These are phyloP conservation scores for Dione juno DNA, from an alignment of 2,888 invertebrate species.

Conservation along the genomic window DNA sequence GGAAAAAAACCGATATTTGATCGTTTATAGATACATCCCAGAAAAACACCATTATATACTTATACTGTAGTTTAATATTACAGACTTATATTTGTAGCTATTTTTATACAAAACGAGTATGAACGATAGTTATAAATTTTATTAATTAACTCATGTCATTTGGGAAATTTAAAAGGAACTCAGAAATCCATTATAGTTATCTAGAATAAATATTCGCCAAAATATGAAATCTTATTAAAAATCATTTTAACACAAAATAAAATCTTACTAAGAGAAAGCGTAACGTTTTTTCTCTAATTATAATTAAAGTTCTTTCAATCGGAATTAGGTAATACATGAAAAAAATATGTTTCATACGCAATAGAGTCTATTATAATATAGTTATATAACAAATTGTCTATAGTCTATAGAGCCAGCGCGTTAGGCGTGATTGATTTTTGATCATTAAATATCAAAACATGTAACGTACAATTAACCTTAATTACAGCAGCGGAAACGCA, in stretches of 20 bases:
- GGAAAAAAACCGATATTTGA: too few species aligned
- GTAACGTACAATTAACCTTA: slow-evolving; percentile 40
- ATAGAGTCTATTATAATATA: slow-evolving; percentile 16
- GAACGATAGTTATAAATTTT: too few species aligned
- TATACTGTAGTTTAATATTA: too few species aligned
- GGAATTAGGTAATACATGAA: slow-evolving; percentile 10
- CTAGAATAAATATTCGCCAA: too few species aligned
- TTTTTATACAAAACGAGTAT: too few species aligned
- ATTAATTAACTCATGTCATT: too few species aligned
- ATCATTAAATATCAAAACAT: slow-evolving; percentile 34
- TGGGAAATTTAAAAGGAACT: too few species aligned
- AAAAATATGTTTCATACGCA: too few species aligned
- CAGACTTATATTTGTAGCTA: too few species aligned
- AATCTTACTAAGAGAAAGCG: background rate
- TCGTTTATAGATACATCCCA: too few species aligned
- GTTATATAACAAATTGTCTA: slow-evolving; percentile 22
- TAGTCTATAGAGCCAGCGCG: slow-evolving; percentile 7
- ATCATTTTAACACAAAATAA: background rate
- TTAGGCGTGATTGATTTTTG: slow-evolving; percentile 31
- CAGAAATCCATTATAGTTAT: too few species aligned
- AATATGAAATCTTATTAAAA: background rate
- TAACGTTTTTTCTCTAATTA: background rate
- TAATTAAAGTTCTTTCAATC: slow-evolving; percentile 11
- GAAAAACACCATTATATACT: too few species aligned
- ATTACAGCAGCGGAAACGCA: slow-evolving; percentile 38